Conservation (phyloP, 2,113 vertebrate species). For the Gymnobelideus leadbeateri region DNA sequence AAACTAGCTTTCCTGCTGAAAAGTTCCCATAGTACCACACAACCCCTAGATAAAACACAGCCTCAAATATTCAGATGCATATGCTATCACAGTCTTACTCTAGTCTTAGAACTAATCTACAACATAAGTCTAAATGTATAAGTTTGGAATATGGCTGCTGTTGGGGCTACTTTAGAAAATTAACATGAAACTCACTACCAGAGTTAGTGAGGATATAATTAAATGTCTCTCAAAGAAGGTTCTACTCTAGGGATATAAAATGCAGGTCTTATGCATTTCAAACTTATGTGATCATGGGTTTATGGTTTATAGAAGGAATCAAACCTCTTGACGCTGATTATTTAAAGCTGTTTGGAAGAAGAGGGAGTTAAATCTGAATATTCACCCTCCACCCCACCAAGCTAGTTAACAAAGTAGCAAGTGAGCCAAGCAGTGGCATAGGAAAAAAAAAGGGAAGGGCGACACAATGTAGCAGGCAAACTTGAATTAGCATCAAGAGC, state of each 20-base stretch:
- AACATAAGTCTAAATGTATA: neutral
- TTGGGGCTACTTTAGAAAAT: slow-evolving; percentile 27
- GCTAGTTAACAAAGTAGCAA: neutral
- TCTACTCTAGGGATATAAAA: slow-evolving; percentile 10
- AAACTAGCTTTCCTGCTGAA: slow-evolving; percentile 54
- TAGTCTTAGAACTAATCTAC: neutral
- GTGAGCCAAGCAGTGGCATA: neutral
- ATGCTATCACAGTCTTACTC: neutral
- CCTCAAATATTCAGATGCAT: slow-evolving; percentile 29
- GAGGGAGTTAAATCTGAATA: slow-evolving; percentile 38
- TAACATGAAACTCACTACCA: neutral
- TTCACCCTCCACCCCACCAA: slow-evolving; percentile 28
- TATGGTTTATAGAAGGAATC: slow-evolving; percentile 14
- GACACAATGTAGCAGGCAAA: accelerated
- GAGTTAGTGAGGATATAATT: neutral
- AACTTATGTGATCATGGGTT: slow-evolving; percentile 12
- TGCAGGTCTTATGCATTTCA: slow-evolving; percentile 22
- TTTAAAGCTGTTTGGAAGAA: slow-evolving; percentile 42
- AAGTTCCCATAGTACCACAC: slow-evolving; percentile 40
- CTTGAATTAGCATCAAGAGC: neutral
- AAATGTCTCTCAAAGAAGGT: slow-evolving; percentile 12
- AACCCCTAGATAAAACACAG: slow-evolving; percentile 31
- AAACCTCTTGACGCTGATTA: neutral
- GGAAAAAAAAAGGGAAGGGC: neutral
- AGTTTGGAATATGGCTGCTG: neutral